Evolutionary conservation across 1,140 invertebrate species (phyloP).

Genomic region (Globodera ellingtonae): DNA sequence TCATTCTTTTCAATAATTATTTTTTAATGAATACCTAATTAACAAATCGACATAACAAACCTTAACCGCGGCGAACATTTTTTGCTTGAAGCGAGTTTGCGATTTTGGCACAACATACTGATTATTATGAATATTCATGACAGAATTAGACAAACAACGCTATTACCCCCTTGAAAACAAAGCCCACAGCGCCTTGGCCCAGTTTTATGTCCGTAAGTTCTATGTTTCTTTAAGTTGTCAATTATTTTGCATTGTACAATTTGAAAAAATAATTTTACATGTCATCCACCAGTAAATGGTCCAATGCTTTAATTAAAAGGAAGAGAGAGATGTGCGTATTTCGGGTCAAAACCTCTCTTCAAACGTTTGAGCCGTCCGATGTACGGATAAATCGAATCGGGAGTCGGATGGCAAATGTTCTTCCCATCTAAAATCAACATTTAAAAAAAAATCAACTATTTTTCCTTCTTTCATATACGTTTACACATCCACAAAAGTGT

Average conservation of each 20-base stretch:
- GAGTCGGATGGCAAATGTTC: constrained; percentile 56
- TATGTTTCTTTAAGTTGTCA: constrained; percentile 43
- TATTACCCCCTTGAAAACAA: constrained; percentile 56
- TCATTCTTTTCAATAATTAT: neutral
- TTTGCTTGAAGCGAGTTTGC: constrained; percentile 61
- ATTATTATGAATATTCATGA: neutral
- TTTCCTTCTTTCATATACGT: constrained; percentile 32
- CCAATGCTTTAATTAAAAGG: constrained; percentile 39
- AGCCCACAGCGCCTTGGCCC: constrained; percentile 59
- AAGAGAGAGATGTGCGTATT: neutral
- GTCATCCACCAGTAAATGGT: constrained; percentile 54
- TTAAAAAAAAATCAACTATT: neutral
- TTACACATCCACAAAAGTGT: constrained; percentile 52
- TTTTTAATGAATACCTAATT: constrained; percentile 1
- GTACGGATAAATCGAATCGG: constrained; percentile 60
- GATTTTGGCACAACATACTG: constrained; percentile 57
- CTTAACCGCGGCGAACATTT: constrained; percentile 60
- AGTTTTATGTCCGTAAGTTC: constrained; percentile 58
- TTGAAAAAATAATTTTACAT: constrained; percentile 30
- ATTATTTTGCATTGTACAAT: constrained; percentile 16
- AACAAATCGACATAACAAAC: constrained; percentile 23
- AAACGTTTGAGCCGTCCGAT: constrained; percentile 52
- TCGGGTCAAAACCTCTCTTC: constrained; percentile 47
- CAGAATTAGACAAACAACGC: neutral
- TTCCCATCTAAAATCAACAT: constrained; percentile 55